A percentile compares a stretch with the other conserved stretches of the same genome.
Evolutionary conservation across 1,140 invertebrate species (phyloP).

Genomic region (Papilio glaucus): DNA sequence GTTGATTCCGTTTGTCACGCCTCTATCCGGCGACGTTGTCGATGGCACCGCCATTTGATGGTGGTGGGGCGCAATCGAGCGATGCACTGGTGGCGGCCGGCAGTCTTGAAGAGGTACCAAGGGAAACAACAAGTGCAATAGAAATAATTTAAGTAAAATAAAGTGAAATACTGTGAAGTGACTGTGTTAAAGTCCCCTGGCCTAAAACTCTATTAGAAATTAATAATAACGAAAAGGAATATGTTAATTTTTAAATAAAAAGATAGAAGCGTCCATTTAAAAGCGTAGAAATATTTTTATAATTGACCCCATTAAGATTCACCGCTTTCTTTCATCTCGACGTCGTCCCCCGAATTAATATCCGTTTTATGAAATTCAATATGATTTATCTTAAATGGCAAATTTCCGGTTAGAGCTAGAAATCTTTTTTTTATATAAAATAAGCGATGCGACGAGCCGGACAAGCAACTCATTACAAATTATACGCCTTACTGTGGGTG

Average conservation of each 20-base stretch:
- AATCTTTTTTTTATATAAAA: neutral
- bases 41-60: too few species aligned
- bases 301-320: constrained; percentile 12
- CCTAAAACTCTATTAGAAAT: too few species aligned
- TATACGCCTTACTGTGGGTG: too few species aligned
- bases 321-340: neutral
- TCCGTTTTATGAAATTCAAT: constrained; percentile 13
- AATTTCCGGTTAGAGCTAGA: constrained; percentile 1
- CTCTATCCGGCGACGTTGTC: too few species aligned
- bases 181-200: too few species aligned
- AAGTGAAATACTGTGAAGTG: too few species aligned
- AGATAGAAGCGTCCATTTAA: neutral
- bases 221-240: neutral
- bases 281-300: constrained; percentile 6
- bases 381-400: neutral
- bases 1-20: too few species aligned
- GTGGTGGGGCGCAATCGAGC: too few species aligned
- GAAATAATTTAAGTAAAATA: too few species aligned
- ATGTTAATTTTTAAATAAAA: neutral
- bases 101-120: too few species aligned
- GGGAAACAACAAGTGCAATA: too few species aligned
- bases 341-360: neutral
- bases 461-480: neutral
- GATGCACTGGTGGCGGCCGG: too few species aligned
- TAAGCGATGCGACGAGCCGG: neutral